These are phyloP conservation scores for Columba janthina DNA, from an alignment of 2,113 vertebrate genomes.

Conservation along the genomic window DNA sequence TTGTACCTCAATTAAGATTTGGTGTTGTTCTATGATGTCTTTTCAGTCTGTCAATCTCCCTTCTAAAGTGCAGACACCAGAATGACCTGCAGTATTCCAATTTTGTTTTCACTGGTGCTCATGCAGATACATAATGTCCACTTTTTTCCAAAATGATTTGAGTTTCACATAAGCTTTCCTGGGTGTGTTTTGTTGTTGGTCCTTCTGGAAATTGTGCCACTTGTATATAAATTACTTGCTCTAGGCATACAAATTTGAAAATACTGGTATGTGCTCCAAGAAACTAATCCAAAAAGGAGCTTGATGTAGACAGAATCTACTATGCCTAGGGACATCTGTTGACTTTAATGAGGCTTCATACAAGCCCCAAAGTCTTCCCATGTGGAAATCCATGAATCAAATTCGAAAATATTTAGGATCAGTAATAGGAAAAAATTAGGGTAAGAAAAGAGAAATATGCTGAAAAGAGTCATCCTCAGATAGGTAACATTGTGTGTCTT, in stretches of 20 bases:
- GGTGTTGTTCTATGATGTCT: neutral
- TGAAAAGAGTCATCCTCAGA: neutral
- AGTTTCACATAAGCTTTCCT: neutral
- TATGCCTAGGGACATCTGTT: neutral
- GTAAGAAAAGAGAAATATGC: neutral
- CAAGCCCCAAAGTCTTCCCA: neutral
- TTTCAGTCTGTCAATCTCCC: neutral
- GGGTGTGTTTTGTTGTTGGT: neutral
- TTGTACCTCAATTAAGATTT: neutral
- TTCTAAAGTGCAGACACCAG: neutral
- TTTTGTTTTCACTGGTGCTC: neutral
- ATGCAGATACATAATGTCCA: neutral
- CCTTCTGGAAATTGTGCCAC: neutral
- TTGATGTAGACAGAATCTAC: neutral
- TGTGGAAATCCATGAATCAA: neutral
- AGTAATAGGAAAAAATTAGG: neutral
- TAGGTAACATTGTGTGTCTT: neutral
- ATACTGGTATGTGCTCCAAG: neutral
- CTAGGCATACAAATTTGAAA: neutral
- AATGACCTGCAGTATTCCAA: neutral
- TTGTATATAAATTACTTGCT: constrained; percentile 13
- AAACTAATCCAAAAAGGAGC: neutral
- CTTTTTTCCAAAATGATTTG: neutral
- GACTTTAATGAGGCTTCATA: constrained; percentile 8
- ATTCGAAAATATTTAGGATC: neutral